These are phyloP conservation scores for Lamellibrachia satsuma DNA, from an alignment of 2,888 invertebrate genomes.

Conservation along the genomic window DNA sequence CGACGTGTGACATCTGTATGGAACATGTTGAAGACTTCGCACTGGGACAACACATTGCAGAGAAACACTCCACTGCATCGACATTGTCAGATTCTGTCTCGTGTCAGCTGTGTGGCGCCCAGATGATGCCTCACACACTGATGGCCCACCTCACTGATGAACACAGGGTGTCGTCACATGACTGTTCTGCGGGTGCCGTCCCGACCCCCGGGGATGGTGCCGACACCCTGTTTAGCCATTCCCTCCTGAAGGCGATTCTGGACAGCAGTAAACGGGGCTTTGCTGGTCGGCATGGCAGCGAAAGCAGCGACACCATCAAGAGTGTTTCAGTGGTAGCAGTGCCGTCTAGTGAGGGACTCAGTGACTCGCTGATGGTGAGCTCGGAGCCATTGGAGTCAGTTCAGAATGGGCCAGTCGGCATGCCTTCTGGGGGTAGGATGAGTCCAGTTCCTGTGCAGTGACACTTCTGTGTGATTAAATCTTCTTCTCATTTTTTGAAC, in stretches of 20 bases:
- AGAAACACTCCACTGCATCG: background rate
- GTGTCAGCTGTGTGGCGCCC: slow-evolving; percentile 25
- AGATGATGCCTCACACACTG: background rate
- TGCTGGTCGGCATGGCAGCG: background rate
- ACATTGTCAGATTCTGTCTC: background rate
- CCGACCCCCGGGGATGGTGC: background rate
- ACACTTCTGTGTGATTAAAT: background rate
- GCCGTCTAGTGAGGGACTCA: background rate
- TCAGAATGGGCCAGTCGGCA: background rate
- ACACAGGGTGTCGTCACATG: slow-evolving; percentile 17
- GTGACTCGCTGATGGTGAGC: background rate
- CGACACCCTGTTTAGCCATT: background rate
- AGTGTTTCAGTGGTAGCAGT: background rate
- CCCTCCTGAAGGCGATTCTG: slow-evolving; percentile 9
- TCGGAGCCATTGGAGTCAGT: background rate
- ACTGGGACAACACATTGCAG: background rate
- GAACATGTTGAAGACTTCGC: slow-evolving; percentile 23
- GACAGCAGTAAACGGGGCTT: background rate
- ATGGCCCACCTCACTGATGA: slow-evolving; percentile 17
- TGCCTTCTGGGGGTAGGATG: background rate
- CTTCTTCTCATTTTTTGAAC: background rate
- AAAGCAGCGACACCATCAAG: slow-evolving; percentile 6
- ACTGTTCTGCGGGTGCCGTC: background rate
- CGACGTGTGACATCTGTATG: slow-evolving; percentile 19
- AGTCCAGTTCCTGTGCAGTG: background rate